These are phyloP conservation scores for Heteromyza rotundicornis DNA, from an alignment of 2,888 invertebrate genomes.

Conservation along the genomic window DNA sequence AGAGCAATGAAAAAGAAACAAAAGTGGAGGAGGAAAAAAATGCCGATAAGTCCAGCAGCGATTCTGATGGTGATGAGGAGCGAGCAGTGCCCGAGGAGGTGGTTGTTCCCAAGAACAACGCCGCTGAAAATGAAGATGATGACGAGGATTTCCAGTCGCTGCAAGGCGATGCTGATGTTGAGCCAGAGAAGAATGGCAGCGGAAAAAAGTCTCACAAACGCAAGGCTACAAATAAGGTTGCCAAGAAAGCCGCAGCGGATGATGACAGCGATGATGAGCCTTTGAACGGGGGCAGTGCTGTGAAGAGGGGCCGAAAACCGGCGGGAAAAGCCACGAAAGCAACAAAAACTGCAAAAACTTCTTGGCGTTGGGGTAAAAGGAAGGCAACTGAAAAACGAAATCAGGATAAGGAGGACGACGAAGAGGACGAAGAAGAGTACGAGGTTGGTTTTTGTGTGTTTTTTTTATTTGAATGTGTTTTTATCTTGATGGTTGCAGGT, in stretches of 20 bases:
- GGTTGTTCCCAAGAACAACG: slow-evolving; percentile 25
- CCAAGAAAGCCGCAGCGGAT: slow-evolving; percentile 31
- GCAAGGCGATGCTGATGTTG: slow-evolving; percentile 25
- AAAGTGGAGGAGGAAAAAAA: too few species aligned
- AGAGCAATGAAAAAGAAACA: slow-evolving; percentile 30
- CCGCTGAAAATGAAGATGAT: slow-evolving; percentile 14
- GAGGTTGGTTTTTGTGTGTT: slow-evolving; percentile 41
- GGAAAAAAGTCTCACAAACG: slow-evolving; percentile 36
- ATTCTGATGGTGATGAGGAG: background rate
- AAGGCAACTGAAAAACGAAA: slow-evolving; percentile 17
- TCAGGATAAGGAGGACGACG: slow-evolving; percentile 48
- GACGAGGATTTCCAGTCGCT: slow-evolving; percentile 22
- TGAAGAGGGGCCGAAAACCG: slow-evolving; percentile 5
- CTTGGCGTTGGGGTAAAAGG: slow-evolving; percentile 21
- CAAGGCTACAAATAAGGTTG: slow-evolving; percentile 33
- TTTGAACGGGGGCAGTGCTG: slow-evolving; percentile 51
- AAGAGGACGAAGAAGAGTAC: slow-evolving; percentile 57
- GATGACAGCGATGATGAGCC: slow-evolving; percentile 34
- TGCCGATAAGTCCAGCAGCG: slow-evolving; percentile 23
- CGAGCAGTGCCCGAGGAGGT: slow-evolving; percentile 25
- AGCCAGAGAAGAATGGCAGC: slow-evolving; percentile 31
- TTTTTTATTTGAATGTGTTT: background rate
- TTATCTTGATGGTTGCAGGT: slow-evolving; percentile 61
- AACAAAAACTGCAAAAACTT: slow-evolving; percentile 55
- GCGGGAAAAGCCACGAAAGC: slow-evolving; percentile 46